These are phyloP conservation scores for Megaceryle maxima DNA, from an alignment of 2,113 vertebrate species.

Conservation along the genomic window DNA sequence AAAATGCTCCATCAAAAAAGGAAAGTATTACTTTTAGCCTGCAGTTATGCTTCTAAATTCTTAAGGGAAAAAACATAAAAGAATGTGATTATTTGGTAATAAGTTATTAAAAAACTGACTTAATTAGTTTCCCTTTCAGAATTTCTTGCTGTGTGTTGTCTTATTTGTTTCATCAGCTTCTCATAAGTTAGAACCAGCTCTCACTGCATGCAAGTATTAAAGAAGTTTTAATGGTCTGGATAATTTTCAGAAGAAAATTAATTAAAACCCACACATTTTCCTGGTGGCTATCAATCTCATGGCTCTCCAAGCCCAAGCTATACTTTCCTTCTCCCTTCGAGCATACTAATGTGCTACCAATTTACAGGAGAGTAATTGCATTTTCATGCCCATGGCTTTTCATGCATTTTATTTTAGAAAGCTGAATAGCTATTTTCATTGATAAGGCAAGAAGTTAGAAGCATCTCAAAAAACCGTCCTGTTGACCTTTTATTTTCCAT, in stretches of 20 bases:
- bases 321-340: slow-evolving; percentile 1
- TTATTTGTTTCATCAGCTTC: not conserved
- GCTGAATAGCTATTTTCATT: slow-evolving; percentile 8
- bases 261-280: slow-evolving; percentile 57
- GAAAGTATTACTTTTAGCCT: not conserved
- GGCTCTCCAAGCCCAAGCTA: slow-evolving; percentile 25
- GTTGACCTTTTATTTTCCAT: slow-evolving; percentile 30
- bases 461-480: not conserved
- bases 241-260: slow-evolving; percentile 68
- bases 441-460: slow-evolving; percentile 28
- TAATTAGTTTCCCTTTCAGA: slow-evolving; percentile 14
- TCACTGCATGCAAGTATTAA: slow-evolving; percentile 15
- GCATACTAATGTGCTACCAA: slow-evolving; percentile 55
- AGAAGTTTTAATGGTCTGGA: slow-evolving; percentile 44
- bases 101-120: not conserved
- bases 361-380: slow-evolving; percentile 54
- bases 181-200: not conserved
- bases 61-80: not conserved
- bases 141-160: not conserved
- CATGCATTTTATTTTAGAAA: slow-evolving; percentile 16
- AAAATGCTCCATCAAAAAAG: not conserved
- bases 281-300: slow-evolving; percentile 63
- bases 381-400: slow-evolving; percentile 51
- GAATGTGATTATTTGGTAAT: not conserved
- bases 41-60: not conserved